A percentile compares a stretch with the other conserved stretches of the same genome.
Evolutionary conservation across 2,113 vertebrate species (phyloP).

Genomic region (Lynx canadensis): DNA sequence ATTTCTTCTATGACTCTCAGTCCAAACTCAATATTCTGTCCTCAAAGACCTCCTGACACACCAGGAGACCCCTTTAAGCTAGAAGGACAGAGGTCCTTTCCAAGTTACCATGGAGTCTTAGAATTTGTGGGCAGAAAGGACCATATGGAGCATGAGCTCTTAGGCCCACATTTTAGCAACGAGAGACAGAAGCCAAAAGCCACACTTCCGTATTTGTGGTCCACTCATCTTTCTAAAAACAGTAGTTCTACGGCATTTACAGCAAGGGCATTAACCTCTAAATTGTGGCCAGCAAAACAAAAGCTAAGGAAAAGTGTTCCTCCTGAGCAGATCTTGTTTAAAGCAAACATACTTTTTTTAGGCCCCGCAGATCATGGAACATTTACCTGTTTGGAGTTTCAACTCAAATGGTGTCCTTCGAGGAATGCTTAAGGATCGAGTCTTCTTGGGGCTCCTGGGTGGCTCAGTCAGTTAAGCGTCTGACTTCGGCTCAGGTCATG

Average conservation of each 20-base stretch:
- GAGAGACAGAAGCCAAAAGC: neutral
- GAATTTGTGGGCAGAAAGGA: neutral
- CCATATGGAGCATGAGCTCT: neutral
- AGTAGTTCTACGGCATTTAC: neutral
- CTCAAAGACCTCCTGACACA: neutral
- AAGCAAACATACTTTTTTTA: slow-evolving; percentile 12
- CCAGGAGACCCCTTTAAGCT: neutral
- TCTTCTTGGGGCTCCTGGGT: neutral
- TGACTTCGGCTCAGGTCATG: too few species aligned
- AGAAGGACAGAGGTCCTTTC: neutral
- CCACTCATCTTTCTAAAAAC: neutral
- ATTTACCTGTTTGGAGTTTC: slow-evolving; percentile 7
- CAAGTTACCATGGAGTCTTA: neutral
- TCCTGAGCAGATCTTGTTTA: slow-evolving; percentile 18
- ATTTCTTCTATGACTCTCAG: neutral
- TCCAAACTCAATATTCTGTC: neutral
- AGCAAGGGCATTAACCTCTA: neutral
- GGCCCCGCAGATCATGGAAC: neutral
- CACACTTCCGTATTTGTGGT: neutral
- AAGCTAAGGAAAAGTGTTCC: neutral
- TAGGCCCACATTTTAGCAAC: neutral
- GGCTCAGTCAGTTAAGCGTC: too few species aligned
- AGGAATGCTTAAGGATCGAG: neutral
- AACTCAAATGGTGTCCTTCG: neutral
- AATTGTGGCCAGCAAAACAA: neutral